Conservation (phyloP, 2,797 vertebrate genomes). For the Phataginus tetradactyla region DNA sequence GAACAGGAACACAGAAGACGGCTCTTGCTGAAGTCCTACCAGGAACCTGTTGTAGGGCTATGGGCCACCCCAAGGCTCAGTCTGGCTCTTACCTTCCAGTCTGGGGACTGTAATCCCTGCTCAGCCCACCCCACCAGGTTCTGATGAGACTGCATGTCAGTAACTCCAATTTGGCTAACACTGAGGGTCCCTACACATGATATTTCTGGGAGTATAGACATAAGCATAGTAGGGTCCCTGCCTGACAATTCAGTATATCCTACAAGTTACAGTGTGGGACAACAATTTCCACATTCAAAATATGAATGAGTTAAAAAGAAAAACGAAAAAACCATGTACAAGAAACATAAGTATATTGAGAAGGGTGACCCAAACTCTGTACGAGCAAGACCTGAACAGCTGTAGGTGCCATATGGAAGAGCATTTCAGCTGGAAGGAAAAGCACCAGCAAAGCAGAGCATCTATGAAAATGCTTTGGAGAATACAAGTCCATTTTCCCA, state of each 20-base stretch:
- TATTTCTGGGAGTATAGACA: neutral
- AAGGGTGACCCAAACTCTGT: neutral
- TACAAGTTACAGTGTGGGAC: too few species aligned
- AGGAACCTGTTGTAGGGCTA: accelerated
- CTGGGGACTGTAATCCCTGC: neutral
- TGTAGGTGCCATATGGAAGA: neutral
- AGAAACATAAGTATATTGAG: neutral
- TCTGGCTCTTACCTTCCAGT: neutral
- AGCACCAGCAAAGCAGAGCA: neutral
- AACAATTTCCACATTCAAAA: neutral
- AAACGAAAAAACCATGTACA: neutral
- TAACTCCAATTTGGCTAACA: neutral
- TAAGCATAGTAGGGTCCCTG: neutral
- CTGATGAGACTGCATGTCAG: neutral
- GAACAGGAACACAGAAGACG: neutral
- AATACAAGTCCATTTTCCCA: neutral
- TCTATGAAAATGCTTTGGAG: neutral
- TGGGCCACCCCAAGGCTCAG: neutral
- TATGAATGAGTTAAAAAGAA: neutral
- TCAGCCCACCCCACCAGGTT: neutral
- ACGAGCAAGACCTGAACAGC: neutral
- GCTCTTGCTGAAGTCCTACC: neutral
- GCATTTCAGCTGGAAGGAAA: neutral
- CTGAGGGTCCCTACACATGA: accelerated
- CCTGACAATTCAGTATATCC: neutral